phyloP scores from a whole-genome alignment of 1,140 invertebrate species.

The Saccostrea cuccullata region DNA sequence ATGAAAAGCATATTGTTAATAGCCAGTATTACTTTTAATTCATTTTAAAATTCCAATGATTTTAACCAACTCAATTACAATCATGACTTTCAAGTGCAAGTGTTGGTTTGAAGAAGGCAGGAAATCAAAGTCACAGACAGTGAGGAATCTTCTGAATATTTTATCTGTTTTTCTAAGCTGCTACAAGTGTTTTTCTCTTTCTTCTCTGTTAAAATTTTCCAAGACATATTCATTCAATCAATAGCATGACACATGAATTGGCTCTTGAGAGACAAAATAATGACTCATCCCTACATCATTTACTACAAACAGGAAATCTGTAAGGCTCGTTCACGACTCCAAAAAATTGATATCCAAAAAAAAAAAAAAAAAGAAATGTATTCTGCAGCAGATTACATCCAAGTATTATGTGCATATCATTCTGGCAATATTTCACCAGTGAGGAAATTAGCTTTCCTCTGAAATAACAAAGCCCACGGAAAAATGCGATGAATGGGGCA shows the following conservation, averaged over 20 bases:
- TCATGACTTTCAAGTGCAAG: no score
- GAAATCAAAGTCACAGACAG: neutral
- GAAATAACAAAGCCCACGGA: neutral
- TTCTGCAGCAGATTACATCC: neutral
- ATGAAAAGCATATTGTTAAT: no score
- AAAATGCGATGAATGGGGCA: neutral
- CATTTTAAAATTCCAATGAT: no score
- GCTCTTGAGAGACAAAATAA: neutral
- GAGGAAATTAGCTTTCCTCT: neutral
- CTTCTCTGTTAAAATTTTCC: neutral
- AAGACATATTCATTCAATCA: neutral
- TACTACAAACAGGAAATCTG: neutral
- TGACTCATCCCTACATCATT: neutral
- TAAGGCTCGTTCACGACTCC: neutral
- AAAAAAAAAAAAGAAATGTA: neutral
- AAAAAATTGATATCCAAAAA: neutral
- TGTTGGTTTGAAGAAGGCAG: no score
- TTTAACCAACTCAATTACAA: no score
- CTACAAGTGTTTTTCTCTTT: conserved; percentile 24
- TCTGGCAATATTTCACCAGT: neutral
- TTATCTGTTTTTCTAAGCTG: neutral
- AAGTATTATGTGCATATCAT: neutral
- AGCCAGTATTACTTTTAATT: no score
- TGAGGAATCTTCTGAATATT: neutral
- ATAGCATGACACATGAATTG: neutral